Percentiles rank a stretch among this genome's conserved stretches.
phyloP scores from a whole-genome alignment of 2,797 vertebrate genomes.

The Mergus octosetaceus region DNA sequence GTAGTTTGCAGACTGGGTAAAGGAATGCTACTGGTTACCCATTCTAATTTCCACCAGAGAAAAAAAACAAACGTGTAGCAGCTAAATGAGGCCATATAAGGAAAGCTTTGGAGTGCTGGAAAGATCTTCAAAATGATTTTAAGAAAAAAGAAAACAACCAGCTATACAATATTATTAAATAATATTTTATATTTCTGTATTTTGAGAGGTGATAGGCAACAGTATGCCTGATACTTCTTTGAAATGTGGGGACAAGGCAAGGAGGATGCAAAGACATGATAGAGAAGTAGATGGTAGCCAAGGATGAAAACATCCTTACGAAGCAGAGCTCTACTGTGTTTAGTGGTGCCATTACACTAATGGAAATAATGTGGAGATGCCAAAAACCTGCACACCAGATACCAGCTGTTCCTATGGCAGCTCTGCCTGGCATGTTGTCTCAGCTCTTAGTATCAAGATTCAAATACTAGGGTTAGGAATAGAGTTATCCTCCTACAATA shows the following conservation, averaged over 20 bases:
- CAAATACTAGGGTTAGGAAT: not conserved
- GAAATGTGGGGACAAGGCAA: not conserved
- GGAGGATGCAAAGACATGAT: not conserved
- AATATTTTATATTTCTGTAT: not conserved
- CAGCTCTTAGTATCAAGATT: not conserved
- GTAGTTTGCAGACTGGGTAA: too few relatives aligned
- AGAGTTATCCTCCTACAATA: not conserved
- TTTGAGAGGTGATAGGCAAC: not conserved
- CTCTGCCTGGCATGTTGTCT: not conserved
- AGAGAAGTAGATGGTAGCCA: not conserved
- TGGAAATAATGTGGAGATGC: not conserved
- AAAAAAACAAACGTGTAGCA: not conserved
- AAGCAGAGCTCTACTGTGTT: not conserved
- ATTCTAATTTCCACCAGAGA: too few relatives aligned
- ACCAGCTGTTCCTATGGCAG: not conserved
- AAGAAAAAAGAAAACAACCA: not conserved
- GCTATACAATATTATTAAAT: not conserved
- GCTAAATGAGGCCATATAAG: not conserved
- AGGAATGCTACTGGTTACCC: too few relatives aligned
- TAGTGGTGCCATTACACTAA: not conserved
- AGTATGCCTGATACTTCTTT: not conserved
- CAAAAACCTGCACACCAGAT: not conserved
- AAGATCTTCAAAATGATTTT: not conserved
- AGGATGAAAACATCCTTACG: not conserved
- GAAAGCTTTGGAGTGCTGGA: not conserved